A percentile compares a stretch with the other conserved stretches of the same genome.
These are phyloP conservation scores for Diplodus sargus DNA, from an alignment of 2,797 vertebrate genomes.

Conservation along the genomic window DNA sequence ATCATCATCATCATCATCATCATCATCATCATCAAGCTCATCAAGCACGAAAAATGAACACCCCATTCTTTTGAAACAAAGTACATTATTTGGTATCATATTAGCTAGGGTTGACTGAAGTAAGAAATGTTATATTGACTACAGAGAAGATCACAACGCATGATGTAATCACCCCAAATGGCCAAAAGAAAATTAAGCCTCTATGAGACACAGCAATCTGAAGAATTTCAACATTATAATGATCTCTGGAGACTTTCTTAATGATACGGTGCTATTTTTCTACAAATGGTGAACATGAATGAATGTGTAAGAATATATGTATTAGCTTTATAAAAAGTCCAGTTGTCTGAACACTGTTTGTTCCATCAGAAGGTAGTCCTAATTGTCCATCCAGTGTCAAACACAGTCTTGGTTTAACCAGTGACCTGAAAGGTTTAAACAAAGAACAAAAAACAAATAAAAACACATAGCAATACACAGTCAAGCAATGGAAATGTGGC, in stretches of 20 bases:
- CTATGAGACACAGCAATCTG: background rate
- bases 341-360: background rate
- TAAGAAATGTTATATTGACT: background rate
- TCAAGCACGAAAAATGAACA: slow-evolving; percentile 81
- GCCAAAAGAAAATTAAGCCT: background rate
- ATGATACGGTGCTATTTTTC: background rate
- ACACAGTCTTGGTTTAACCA: slow-evolving; percentile 18
- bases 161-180: background rate
- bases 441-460: slow-evolving; percentile 1
- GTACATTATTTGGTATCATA: slow-evolving; percentile 80
- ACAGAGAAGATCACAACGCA: background rate
- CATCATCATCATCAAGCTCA: background rate
- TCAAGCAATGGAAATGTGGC: slow-evolving; percentile 21
- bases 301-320: background rate
- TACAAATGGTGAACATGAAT: background rate
- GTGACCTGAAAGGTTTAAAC: slow-evolving; percentile 16
- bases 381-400: slow-evolving; percentile 20
- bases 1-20: background rate
- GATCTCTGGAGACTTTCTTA: background rate
- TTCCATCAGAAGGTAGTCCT: slow-evolving; percentile 3
- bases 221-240: background rate
- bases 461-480: background rate
- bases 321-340: background rate
- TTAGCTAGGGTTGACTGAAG: slow-evolving; percentile 60
- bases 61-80: slow-evolving; percentile 71